Evolutionary conservation across 2,797 vertebrate species (phyloP), one percentile per base, ranked within the genome.

Genomic region (Lacerta viridis): DNA sequence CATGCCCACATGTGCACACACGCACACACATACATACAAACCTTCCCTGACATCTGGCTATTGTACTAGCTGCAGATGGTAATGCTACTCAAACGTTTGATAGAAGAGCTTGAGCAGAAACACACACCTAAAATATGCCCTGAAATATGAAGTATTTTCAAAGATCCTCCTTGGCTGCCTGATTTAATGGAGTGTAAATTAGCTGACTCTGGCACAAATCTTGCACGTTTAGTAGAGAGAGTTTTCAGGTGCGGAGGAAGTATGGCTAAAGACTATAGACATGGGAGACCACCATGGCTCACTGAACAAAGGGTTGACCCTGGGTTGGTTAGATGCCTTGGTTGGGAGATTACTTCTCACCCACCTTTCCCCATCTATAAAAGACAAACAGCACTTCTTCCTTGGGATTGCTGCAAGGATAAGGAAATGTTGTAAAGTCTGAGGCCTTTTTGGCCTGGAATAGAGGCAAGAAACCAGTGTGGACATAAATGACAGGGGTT

Each of bases 151-250:
- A 77, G 72, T 79, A 27, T 75, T 85, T 89, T 76, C 17, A 76
- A 8, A 0, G 11, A 80, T 85, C 11, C 0, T 72, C 86, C 69
- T 88, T 87, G 25, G 87, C 1, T 83, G 5, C 0, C 71, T 23
- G 46, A 88, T 68, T 33, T 84, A 0, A 0, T n/a, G 84, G 87
- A 64, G 27, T 83, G 78, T 41, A 11, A 80, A 64, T 78, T 7
- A 90, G 20, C 36, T 59, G 0, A 0, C 59, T 83, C 50, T 81
- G 46, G 83, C 76, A 83, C 13, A 80, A 83, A 72, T 66, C 36
- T 68, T 41, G 59, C 39, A 88, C 90, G 46, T 91, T 59, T 88
- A 87, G 15, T 88, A 87, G 15, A 75, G 23, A 7, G 29, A 86
- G 79, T 87, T 39, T 11, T 84, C 87, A 36, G 81, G 36, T 89